Base-by-base conservation (phyloP, 2,113 vertebrate genomes). In the Galbula dea region DNA sequence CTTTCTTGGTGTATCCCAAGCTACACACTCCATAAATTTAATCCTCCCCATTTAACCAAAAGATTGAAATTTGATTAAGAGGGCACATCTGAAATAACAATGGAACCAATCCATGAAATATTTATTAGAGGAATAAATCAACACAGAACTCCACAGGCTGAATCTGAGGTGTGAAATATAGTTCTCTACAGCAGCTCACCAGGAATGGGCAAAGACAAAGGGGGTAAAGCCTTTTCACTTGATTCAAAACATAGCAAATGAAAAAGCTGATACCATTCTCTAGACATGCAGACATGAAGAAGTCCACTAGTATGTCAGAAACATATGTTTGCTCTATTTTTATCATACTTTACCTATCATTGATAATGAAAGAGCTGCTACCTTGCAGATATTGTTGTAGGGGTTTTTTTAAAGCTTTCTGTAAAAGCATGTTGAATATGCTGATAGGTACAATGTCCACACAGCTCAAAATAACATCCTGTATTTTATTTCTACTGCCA, bases 111-210 rank as follows among this genome's bases (percentile, higher is more conserved):
- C 29, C 1, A 13, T 80, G 46, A 83, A 91, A 87, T 73, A 93
- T 91, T 92, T 89, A 80, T 91, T 92, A 67, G 17, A 82, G 57
- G 19, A 89, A 85, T 89, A 92, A 94, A 91, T 91, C 82, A 71
- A 83, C 37, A 76, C 1, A 69, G 49, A 87, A 74, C 34, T 79
- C 36, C 49, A 69, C 52, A 54, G 46, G 24, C 39, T 87, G 85
- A 62, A 68, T 24, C 36, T 45, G 30, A 74, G 41, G 32, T 83
- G 24, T 80, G 67, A 95, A 95, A 93, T 62, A 76, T 2, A 89
- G 34, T 45, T 15, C 3, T 65, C 37, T 58, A 36, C 29, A 72
- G 29, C 23, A 94, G 76, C 30, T 48, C 37, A 14, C 46, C 65
- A 0, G 0, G 26, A 58, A 93, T 66, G 8, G 24, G 54, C n/a